Conservation (phyloP, 2,888 invertebrate genomes). For the Parasteatoda lunata region DNA sequence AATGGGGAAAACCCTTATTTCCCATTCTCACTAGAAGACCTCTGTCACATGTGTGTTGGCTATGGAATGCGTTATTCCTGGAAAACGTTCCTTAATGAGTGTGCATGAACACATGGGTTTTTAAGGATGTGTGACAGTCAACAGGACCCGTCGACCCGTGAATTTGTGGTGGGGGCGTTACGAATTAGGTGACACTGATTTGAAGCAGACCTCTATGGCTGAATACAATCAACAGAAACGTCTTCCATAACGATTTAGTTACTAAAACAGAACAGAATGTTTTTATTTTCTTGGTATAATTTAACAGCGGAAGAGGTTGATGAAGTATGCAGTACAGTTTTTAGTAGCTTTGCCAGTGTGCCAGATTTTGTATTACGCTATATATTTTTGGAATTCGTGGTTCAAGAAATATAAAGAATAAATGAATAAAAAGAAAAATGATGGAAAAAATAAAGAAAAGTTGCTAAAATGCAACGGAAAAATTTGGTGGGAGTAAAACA, state of each 20-base stretch:
- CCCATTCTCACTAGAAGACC: neutral
- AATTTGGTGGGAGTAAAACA: too few species aligned
- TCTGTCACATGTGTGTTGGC: neutral
- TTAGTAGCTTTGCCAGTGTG: too few species aligned
- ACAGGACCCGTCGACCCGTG: conserved; percentile 24
- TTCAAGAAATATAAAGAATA: too few species aligned
- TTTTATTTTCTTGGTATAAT: too few species aligned
- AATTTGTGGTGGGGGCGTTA: neutral
- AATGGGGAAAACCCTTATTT: neutral
- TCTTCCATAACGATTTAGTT: neutral
- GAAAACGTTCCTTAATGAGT: neutral
- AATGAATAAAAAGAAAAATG: too few species aligned
- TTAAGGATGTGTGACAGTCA: conserved; percentile 28
- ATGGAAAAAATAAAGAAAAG: too few species aligned
- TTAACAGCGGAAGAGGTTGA: too few species aligned
- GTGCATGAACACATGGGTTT: neutral
- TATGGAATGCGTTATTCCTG: neutral
- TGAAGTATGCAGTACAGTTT: too few species aligned
- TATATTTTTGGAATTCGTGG: too few species aligned
- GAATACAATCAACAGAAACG: conserved; percentile 8
- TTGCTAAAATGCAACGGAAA: too few species aligned
- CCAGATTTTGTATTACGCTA: too few species aligned
- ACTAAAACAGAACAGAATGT: too few species aligned
- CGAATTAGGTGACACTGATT: conserved; percentile 52
- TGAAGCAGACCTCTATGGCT: conserved; percentile 22